These are phyloP conservation scores for Netelia fuscicornis DNA, from an alignment of 2,888 invertebrate species.

Conservation along the genomic window DNA sequence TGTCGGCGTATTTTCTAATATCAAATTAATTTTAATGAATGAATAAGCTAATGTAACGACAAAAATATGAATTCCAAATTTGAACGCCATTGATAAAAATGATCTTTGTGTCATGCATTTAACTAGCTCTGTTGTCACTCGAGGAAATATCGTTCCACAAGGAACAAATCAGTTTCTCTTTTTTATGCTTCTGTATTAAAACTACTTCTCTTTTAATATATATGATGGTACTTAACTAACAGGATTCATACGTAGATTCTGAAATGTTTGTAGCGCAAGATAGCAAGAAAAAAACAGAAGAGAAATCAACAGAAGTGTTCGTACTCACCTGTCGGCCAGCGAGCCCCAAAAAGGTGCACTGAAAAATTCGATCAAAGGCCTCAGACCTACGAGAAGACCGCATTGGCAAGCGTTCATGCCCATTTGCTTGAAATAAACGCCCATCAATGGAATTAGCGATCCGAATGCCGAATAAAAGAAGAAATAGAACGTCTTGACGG, in stretches of 20 bases:
- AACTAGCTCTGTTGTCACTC: too few species aligned
- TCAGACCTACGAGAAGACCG: conserved; percentile 96
- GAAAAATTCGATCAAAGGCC: conserved; percentile 98
- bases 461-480: conserved; percentile 99
- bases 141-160: too few species aligned
- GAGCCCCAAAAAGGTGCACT: conserved; percentile 99
- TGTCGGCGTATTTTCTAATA: not conserved
- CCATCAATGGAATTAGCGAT: conserved; percentile 98
- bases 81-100: too few species aligned
- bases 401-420: conserved; percentile 99
- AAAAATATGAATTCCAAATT: not conserved
- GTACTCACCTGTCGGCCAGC: conserved; percentile 92
- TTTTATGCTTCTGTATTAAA: not conserved
- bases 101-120: too few species aligned
- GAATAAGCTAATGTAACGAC: not conserved
- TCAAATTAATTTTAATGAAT: not conserved
- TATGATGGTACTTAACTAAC: not conserved
- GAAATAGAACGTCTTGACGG: conserved; percentile 99
- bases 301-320: not conserved
- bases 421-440: conserved; percentile 99
- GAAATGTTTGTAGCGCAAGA: conserved; percentile 9
- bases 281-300: not conserved
- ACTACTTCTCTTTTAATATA: not conserved
- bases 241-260: not conserved
- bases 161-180: not conserved